Evolutionary conservation across 2,888 invertebrate genomes (phyloP).

Genomic region (Meta bourneti): DNA sequence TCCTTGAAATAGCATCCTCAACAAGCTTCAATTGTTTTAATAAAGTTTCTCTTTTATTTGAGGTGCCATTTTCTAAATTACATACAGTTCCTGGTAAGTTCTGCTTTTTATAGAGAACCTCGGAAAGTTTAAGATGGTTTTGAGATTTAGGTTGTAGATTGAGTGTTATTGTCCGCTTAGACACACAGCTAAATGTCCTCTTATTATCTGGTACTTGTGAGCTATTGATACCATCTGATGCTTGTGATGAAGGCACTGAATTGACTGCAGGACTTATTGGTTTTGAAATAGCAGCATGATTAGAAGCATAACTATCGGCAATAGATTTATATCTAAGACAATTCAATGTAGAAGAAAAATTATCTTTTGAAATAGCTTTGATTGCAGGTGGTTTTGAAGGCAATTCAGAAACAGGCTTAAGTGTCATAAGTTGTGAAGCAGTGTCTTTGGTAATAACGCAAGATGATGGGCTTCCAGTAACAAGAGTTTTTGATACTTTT

Average conservation of each 20-base stretch:
- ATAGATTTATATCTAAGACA: too few species aligned
- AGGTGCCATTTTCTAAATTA: not conserved
- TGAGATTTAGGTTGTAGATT: constrained; percentile 20
- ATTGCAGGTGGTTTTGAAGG: too few species aligned
- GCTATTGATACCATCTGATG: not conserved
- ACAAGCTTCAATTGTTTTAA: constrained; percentile 30
- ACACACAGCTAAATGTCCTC: not conserved
- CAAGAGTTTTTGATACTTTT: too few species aligned
- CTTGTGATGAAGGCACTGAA: not conserved
- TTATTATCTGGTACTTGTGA: not conserved
- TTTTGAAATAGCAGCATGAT: too few species aligned
- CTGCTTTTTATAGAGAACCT: not conserved
- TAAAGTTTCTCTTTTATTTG: constrained; percentile 20
- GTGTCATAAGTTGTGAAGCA: too few species aligned
- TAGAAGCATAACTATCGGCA: too few species aligned
- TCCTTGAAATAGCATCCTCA: constrained; percentile 46
- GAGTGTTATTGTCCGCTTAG: constrained; percentile 4
- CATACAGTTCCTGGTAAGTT: not conserved
- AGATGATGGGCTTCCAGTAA: too few species aligned
- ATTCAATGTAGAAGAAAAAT: too few species aligned
- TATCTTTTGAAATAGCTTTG: too few species aligned
- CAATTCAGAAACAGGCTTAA: too few species aligned
- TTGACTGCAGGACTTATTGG: too few species aligned
- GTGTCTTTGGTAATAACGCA: too few species aligned
- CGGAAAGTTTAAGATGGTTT: not conserved